Evolutionary conservation across 2,797 vertebrate genomes (phyloP).

Genomic region (Acipenser ruthenus): DNA sequence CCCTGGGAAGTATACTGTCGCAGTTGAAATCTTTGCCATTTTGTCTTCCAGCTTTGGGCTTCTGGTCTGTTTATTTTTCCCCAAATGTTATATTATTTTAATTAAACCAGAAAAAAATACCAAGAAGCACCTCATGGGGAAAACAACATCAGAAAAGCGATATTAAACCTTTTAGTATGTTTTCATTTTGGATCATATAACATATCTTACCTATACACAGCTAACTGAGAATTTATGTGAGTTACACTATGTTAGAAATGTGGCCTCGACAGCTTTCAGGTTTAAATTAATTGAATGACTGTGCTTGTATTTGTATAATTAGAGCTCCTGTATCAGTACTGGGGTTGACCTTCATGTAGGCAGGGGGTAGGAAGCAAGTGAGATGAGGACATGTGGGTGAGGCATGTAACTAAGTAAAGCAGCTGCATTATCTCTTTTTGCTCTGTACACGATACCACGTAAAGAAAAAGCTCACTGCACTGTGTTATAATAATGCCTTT

Average conservation of each 20-base stretch:
- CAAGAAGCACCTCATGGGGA: conserved; percentile 47
- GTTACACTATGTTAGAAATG: no score
- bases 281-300: no score
- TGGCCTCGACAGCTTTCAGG: background rate
- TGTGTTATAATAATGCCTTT: no score
- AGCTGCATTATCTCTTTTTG: no score
- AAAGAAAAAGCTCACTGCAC: no score
- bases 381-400: no score
- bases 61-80: conserved; percentile 52
- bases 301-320: no score
- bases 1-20: conserved; percentile 61
- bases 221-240: background rate
- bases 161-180: background rate
- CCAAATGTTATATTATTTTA: conserved; percentile 61
- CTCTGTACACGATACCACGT: no score
- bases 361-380: no score
- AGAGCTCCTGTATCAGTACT: no score
- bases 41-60: conserved; percentile 55
- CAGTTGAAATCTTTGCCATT: conserved; percentile 65
- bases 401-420: no score
- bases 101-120: conserved; percentile 56
- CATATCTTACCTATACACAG: background rate
- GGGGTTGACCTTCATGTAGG: no score
- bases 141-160: conserved; percentile 6
- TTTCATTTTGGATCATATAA: background rate